A percentile compares a stretch with the other conserved stretches of the same genome.
Conservation (phyloP, 2,113 vertebrate genomes). For the Vombatus ursinus region DNA sequence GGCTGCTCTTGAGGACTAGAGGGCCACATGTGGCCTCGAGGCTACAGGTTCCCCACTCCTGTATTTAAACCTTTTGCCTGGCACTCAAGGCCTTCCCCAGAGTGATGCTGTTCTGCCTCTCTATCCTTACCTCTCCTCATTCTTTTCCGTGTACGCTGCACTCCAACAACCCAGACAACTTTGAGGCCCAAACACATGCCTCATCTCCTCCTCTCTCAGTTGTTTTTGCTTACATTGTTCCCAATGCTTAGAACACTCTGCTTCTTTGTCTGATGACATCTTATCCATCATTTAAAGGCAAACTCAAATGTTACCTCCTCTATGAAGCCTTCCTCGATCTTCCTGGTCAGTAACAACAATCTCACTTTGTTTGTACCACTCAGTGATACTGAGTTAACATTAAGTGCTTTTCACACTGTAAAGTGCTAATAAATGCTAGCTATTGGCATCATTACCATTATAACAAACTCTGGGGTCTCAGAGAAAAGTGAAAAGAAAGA, state of each 20-base stretch:
- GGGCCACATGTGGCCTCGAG: no score
- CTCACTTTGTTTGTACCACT: neutral
- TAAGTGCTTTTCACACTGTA: neutral
- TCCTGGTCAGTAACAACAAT: neutral
- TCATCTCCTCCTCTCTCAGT: neutral
- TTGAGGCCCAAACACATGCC: neutral
- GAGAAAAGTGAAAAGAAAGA: neutral
- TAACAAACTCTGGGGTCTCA: neutral
- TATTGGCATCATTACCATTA: neutral
- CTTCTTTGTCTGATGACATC: neutral
- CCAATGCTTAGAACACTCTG: neutral
- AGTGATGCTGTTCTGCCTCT: neutral
- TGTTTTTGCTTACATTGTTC: neutral
- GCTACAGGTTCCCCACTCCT: no score
- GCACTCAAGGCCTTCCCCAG: neutral
- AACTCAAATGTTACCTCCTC: constrained; percentile 9
- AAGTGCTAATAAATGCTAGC: neutral
- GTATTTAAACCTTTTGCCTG: neutral
- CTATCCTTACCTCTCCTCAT: neutral
- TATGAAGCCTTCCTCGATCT: neutral
- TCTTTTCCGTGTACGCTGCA: neutral
- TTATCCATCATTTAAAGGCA: neutral
- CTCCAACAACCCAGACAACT: neutral
- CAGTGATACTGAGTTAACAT: neutral
- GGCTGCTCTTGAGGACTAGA: no score